A percentile compares a stretch with the other conserved stretches of the same genome.
Conservation (phyloP, 2,113 vertebrate species). For the Cygnus atratus region DNA sequence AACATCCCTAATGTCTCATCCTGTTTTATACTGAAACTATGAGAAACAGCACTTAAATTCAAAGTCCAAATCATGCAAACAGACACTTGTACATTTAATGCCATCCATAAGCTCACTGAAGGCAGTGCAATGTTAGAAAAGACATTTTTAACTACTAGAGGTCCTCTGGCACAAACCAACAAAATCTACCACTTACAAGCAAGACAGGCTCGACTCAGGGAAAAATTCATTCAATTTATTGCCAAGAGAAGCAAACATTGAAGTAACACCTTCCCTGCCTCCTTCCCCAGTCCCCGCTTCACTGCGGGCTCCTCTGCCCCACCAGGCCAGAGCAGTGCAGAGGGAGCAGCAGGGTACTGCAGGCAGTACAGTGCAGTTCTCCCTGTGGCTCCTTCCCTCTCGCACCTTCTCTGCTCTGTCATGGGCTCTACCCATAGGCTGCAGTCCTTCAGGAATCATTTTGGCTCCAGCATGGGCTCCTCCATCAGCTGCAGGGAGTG, state of each 20-base stretch:
- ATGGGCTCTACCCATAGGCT: not conserved
- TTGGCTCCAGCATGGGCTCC: rapidly evolving
- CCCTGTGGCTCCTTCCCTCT: not conserved
- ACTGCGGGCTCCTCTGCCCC: not conserved
- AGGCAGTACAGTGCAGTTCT: not conserved
- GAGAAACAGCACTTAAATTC: slow-evolving; percentile 24
- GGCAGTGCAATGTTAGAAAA: not conserved
- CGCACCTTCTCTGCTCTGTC: not conserved
- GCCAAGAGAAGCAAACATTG: not conserved
- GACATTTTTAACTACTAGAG: not conserved
- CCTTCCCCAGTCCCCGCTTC: not conserved
- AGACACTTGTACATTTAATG: not conserved
- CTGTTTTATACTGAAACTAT: not conserved
- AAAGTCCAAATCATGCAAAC: not conserved
- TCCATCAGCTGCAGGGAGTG: not conserved
- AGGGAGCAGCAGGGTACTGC: rapidly evolving
- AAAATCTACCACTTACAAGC: not conserved
- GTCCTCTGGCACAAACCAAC: not conserved
- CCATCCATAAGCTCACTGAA: not conserved
- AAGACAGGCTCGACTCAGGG: not conserved
- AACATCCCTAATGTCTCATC: slow-evolving; percentile 2
- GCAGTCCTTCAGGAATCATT: not conserved
- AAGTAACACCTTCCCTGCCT: not conserved
- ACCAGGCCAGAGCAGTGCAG: rapidly evolving
- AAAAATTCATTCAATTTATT: not conserved